phyloP scores from a whole-genome alignment of 2,113 vertebrate genomes.

The Perca flavescens region DNA sequence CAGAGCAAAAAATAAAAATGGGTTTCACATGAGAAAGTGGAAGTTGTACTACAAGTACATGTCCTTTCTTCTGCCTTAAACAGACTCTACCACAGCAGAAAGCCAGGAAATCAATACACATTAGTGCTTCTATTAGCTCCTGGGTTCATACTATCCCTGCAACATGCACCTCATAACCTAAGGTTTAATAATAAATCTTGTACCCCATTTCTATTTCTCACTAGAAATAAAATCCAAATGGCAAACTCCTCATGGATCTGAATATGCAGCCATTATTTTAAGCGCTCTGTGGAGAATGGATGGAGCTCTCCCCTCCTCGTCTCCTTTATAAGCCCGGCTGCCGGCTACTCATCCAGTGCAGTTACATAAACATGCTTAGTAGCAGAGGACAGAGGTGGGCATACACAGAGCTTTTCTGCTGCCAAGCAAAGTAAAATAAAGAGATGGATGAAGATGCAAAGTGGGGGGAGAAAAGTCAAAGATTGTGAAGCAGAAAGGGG shows the following conservation, averaged over 20 bases:
- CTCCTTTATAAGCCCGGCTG: slow-evolving; percentile 67
- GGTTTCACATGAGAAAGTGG: slow-evolving; percentile 32
- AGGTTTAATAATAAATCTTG: slow-evolving; percentile 10
- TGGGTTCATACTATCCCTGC: slow-evolving; percentile 33
- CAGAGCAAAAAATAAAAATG: slow-evolving; percentile 1
- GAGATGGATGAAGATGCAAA: slow-evolving; percentile 42
- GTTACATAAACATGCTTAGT: slow-evolving; percentile 84
- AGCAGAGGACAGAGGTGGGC: slow-evolving; percentile 74
- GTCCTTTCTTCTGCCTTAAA: slow-evolving; percentile 36
- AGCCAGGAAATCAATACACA: slow-evolving; percentile 78
- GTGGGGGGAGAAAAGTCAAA: slow-evolving; percentile 18
- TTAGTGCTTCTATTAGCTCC: slow-evolving; percentile 63
- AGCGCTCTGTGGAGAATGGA: slow-evolving; percentile 35
- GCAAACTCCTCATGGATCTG: slow-evolving; percentile 32
- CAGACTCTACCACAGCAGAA: slow-evolving; percentile 25
- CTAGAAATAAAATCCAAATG: slow-evolving; percentile 10
- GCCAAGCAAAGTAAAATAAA: slow-evolving; percentile 45
- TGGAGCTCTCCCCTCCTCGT: slow-evolving; percentile 25
- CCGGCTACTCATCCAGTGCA: slow-evolving; percentile 72
- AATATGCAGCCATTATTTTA: slow-evolving; percentile 41
- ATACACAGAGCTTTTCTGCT: slow-evolving; percentile 52
- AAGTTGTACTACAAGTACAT: slow-evolving; percentile 25
- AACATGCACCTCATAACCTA: slow-evolving; percentile 17
- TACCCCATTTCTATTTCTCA: not conserved
- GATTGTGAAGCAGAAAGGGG: not conserved